Conservation (phyloP, 2,797 vertebrate species). For the Poeciliopsis turneri region DNA sequence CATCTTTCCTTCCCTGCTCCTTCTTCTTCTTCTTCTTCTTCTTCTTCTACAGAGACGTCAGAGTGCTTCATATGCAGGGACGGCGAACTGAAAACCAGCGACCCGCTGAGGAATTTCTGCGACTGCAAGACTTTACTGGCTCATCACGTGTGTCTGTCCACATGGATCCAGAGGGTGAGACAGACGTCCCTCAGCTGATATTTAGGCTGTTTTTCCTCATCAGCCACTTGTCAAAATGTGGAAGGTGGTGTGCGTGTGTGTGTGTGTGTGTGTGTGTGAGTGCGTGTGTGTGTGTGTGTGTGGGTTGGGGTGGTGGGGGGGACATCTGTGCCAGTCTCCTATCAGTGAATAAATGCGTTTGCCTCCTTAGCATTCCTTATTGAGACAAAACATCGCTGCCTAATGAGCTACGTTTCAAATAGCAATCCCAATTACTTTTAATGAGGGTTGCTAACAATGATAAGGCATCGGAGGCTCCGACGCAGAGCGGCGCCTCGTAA, state of each 20-base stretch:
- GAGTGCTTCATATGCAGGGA: conserved; percentile 87
- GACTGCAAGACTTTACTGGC: conserved; percentile 79
- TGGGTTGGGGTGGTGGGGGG: not conserved
- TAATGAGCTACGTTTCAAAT: conserved; percentile 69
- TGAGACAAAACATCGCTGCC: conserved; percentile 64
- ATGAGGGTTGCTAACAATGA: conserved; percentile 69
- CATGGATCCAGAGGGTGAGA: conserved; percentile 77
- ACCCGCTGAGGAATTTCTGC: conserved; percentile 78
- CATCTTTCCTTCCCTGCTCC: conserved; percentile 10
- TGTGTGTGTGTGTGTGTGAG: too few species aligned
- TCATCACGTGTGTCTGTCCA: conserved; percentile 74
- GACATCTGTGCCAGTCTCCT: conserved; percentile 38
- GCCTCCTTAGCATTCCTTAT: conserved; percentile 56
- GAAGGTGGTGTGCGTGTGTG: not conserved
- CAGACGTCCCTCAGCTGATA: conserved; percentile 31
- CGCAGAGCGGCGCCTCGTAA: conserved; percentile 53
- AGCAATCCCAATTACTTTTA: conserved; percentile 72
- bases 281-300: too few species aligned
- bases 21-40: conserved; percentile 34
- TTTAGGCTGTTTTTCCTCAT: conserved; percentile 32
- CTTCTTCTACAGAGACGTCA: conserved; percentile 81
- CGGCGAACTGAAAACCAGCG: conserved; percentile 74
- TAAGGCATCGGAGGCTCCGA: conserved; percentile 57
- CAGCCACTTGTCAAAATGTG: conserved; percentile 41
- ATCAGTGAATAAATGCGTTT: conserved; percentile 49